Base-by-base conservation (phyloP, 2,888 invertebrate genomes). In the Molanna angustata region DNA sequence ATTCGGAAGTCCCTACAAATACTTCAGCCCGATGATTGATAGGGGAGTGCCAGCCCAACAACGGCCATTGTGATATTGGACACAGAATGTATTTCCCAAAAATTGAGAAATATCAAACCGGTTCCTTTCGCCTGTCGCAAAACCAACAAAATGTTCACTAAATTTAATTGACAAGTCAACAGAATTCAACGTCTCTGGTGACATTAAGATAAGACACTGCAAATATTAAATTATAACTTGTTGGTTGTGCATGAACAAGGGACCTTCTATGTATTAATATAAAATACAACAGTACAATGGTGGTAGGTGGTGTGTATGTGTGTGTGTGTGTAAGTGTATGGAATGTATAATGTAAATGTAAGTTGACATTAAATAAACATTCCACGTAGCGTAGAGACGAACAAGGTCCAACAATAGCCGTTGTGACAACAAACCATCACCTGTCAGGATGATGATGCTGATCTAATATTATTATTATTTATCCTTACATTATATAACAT, bases 21-120 rank as follows among this genome's bases (percentile, higher is more conserved):
- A 58, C 58, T 58, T 52, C 49, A 58, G 55, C 48, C 47, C 32
- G 32, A 20, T 42, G 52, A 46, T 49, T 56, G 52, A 57, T 54
- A 59, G 59, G 59, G 59, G 59, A 56, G 41, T 52, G 56, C 49
- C 52, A 52, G 59, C 59, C 59, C 59, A 59, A 52, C 59, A 59
- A 59, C 56, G 53, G 59, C 59, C 52, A 54, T 56, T 59, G 56
- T 52, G 59, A 59, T 49, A 40, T 47, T 17, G 44, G 39, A 20
- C 48, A 39, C 57, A 51, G 51, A 54, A 35, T n/a, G 44, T 37
- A 48, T 54, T 57, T 51, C 43, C n/a, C n/a, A n/a, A n/a, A 37
- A 20, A 27, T 22, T 35, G 43, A 11, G 48, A 54, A 48, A 53
- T 43, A 49, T 19, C 14, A 37, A 16, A n/a, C 50, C 48, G 58